Percentiles rank a stretch among this genome's conserved stretches.
Conservation (phyloP, 2,888 invertebrate genomes). For the Polietes domitor region DNA sequence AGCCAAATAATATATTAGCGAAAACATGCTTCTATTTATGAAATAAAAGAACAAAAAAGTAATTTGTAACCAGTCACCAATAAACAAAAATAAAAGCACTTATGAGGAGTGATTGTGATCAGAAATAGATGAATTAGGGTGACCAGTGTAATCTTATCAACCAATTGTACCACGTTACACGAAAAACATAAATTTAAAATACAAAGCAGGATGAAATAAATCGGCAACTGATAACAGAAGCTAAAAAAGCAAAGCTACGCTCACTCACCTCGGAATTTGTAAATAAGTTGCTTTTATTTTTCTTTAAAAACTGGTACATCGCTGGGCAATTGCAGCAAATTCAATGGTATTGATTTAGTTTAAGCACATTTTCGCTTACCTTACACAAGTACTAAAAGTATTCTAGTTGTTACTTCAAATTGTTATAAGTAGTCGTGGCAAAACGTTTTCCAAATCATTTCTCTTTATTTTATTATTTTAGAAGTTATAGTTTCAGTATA, state of each 20-base stretch:
- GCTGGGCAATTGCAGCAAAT: neutral
- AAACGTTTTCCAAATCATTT: constrained; percentile 27
- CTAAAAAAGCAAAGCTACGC: neutral
- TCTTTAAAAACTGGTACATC: neutral
- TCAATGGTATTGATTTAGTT: neutral
- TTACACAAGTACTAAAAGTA: constrained; percentile 37
- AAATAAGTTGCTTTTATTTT: constrained; percentile 34
- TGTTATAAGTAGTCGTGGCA: neutral
- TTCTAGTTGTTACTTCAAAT: neutral
- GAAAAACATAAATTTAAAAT: neutral
- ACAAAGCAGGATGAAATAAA: neutral
- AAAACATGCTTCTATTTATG: constrained; percentile 59
- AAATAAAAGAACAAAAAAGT: constrained; percentile 24
- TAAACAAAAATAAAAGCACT: constrained; percentile 42
- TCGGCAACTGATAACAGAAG: neutral
- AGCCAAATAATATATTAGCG: constrained; percentile 43
- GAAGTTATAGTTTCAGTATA: constrained; percentile 43
- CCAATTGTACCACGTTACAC: neutral
- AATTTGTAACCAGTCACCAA: constrained; percentile 45
- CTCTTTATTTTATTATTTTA: constrained; percentile 60
- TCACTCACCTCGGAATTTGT: constrained; percentile 34
- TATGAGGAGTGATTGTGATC: constrained; percentile 42
- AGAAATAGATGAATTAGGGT: constrained; percentile 38
- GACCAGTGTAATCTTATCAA: constrained; percentile 26
- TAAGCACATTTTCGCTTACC: constrained; percentile 66